Evolutionary conservation across 2,888 invertebrate genomes (phyloP), one percentile per base, ranked within the genome.

Genomic region (Choreutis nemorana): DNA sequence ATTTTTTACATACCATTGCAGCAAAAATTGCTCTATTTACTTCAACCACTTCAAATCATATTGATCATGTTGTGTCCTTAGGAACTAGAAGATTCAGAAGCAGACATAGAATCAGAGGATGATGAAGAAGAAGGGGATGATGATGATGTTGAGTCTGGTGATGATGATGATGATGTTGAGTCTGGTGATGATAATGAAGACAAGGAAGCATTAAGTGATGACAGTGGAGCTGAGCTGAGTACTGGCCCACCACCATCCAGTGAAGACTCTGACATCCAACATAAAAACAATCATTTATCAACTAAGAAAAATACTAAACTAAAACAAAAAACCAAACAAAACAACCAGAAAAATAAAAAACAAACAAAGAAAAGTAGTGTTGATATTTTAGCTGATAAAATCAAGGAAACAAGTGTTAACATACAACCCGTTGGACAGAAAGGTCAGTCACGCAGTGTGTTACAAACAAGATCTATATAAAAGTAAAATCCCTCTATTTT

Each of bases 191-290:
- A 44, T 7, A 46, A 51, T 20, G 53, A 48, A 2, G 45, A 46
- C 12, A 67, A 55, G 26, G 50, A 59, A 44, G 58, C 62, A 26
- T 56, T 55, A 4, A 52, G 52, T 35, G 59, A 57, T 25, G 82
- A 80, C 30, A 77, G 81, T 35, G 81, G 80, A 2, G 61, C 64
- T 2, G 73, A 72, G 37, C 68, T 67, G 1, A 66, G 57, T 2
- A 44, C 55, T 1, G 55, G 54, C 4, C 53, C 47, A 5, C 47
- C 50, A 16, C 50, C 53, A 2, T 52, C 55, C 4, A 55, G 55
- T 1, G 58, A 56, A 9, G 50, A 57, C 4, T 41, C 41, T 0
- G 52, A 55, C n/a, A 48, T n/a, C 44, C 16, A 45, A 41, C 26
- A 20, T 22, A 26, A 7, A 47, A 24, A 33, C 23, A 45, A 24